Percentiles rank a stretch among this genome's conserved stretches.
Evolutionary conservation across 2,888 invertebrate species (phyloP).

Genomic region (Mycogona germanica): DNA sequence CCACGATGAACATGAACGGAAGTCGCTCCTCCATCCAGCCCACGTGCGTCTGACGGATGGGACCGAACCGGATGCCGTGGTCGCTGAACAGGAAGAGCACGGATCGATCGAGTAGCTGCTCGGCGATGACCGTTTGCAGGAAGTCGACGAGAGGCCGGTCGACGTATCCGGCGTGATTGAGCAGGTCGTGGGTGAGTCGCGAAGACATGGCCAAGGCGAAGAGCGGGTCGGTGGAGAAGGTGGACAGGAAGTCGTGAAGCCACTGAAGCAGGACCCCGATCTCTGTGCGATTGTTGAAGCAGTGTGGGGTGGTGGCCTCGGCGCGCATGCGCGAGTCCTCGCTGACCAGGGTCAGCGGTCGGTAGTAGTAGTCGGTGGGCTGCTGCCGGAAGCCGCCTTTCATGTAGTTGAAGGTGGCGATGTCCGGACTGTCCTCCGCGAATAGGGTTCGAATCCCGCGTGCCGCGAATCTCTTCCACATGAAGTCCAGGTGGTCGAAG

Average conservation of each 20-base stretch:
- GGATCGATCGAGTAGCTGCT: neutral
- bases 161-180: neutral
- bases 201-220: slow-evolving; percentile 79
- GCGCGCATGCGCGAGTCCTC: slow-evolving; percentile 54
- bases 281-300: slow-evolving; percentile 54
- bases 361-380: slow-evolving; percentile 70
- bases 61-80: slow-evolving; percentile 14
- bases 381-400: slow-evolving; percentile 55
- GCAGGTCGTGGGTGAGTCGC: slow-evolving; percentile 54
- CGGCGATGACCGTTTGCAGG: neutral
- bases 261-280: slow-evolving; percentile 60
- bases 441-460: slow-evolving; percentile 47
- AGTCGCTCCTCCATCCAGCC: slow-evolving; percentile 56
- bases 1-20: slow-evolving; percentile 58
- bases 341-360: slow-evolving; percentile 55
- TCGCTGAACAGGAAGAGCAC: slow-evolving; percentile 5
- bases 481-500: slow-evolving; percentile 23
- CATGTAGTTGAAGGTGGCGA: slow-evolving; percentile 63
- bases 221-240: slow-evolving; percentile 46
- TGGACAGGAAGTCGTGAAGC: slow-evolving; percentile 47
- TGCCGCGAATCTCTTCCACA: slow-evolving; percentile 23
- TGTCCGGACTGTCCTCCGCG: slow-evolving; percentile 58
- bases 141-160: neutral
- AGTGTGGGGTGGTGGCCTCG: slow-evolving; percentile 50
- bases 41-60: neutral